Evolutionary conservation across 2,113 vertebrate species (phyloP).

Genomic region (Myxocyprinus asiaticus): DNA sequence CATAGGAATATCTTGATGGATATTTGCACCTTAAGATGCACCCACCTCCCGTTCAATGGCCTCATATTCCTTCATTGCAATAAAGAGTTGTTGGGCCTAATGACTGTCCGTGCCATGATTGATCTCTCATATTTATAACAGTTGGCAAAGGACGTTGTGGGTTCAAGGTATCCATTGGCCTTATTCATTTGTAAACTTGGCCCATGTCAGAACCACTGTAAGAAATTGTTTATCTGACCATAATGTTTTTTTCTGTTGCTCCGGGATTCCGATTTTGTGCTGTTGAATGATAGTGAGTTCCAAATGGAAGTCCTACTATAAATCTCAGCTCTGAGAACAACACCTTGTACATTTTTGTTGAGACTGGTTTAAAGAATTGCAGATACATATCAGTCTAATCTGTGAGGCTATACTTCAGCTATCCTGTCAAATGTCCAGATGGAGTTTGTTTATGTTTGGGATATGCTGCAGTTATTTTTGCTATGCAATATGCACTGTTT

Average conservation of each 20-base stretch:
- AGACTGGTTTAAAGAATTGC: not conserved
- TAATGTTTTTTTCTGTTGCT: not conserved
- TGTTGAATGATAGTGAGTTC: not conserved
- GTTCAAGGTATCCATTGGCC: not conserved
- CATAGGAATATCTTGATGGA: slow-evolving; percentile 5
- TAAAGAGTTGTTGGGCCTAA: not conserved
- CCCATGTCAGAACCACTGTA: not conserved
- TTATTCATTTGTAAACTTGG: not conserved
- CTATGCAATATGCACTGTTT: too few species aligned
- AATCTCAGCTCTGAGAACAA: not conserved
- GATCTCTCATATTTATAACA: slow-evolving; percentile 33
- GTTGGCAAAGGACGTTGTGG: slow-evolving; percentile 17
- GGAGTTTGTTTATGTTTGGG: not conserved
- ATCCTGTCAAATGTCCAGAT: not conserved
- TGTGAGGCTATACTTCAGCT: not conserved
- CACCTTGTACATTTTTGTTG: not conserved
- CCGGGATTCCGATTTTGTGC: not conserved
- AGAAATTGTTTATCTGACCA: not conserved
- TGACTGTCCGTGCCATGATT: not conserved
- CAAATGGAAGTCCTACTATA: not conserved
- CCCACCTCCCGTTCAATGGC: slow-evolving; percentile 3
- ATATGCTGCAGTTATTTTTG: too few species aligned
- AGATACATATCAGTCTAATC: not conserved
- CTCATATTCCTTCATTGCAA: slow-evolving; percentile 18
- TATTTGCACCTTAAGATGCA: slow-evolving; percentile 4